These are phyloP conservation scores for Octodon degus DNA, from an alignment of 2,113 vertebrate species.

Conservation along the genomic window DNA sequence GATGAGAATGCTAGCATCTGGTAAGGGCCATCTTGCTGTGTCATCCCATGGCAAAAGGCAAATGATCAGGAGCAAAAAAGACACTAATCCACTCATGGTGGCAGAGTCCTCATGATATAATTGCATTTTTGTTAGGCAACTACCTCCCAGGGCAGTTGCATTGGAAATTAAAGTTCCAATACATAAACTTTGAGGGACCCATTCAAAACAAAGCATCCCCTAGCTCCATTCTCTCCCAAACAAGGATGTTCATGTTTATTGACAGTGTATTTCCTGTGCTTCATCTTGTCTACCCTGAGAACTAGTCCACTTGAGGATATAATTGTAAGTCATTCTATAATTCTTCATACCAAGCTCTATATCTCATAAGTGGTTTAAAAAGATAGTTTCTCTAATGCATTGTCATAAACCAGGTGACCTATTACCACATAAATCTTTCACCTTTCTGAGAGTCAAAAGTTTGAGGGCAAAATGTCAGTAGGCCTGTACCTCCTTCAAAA, in stretches of 20 bases:
- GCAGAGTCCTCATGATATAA: background rate
- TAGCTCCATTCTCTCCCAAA: constrained; percentile 31
- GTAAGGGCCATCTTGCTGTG: background rate
- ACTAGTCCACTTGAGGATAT: constrained; percentile 19
- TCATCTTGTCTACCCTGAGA: constrained; percentile 7
- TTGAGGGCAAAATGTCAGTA: background rate
- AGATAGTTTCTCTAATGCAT: constrained; percentile 9
- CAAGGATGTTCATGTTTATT: background rate
- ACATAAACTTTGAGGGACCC: background rate
- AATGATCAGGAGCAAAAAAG: background rate
- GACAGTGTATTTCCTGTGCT: constrained; percentile 8
- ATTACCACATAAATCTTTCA: background rate
- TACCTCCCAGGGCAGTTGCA: background rate
- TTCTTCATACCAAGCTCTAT: background rate
- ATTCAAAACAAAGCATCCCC: background rate
- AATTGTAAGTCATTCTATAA: constrained; percentile 54
- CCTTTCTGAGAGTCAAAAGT: constrained; percentile 3
- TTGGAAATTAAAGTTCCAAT: background rate
- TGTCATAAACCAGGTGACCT: constrained; percentile 18
- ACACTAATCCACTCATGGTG: background rate
- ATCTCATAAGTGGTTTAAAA: constrained; percentile 42
- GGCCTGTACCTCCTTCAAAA: background rate
- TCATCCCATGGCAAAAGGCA: background rate
- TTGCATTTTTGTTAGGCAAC: background rate
- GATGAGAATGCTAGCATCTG: background rate